Conservation (phyloP, 2,113 vertebrate genomes). For the Chunga burmeisteri region DNA sequence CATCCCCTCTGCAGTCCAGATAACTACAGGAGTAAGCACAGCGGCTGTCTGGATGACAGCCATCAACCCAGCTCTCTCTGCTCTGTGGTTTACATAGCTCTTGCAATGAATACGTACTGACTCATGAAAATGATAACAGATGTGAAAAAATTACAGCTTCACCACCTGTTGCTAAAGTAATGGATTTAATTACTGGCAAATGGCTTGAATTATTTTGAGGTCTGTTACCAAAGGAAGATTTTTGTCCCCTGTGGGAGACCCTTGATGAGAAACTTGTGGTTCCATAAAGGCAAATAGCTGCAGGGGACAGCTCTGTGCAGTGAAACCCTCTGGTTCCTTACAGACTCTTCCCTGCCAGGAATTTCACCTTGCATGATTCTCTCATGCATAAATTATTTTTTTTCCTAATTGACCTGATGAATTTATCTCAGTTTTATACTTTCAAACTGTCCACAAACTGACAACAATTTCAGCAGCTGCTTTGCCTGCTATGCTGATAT, state of each 20-base stretch:
- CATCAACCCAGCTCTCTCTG: neutral
- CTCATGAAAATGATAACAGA: conserved; percentile 34
- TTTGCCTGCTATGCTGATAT: neutral
- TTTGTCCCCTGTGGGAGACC: neutral
- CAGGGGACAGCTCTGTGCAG: neutral
- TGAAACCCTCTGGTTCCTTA: neutral
- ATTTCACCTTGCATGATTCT: neutral
- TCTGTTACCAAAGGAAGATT: neutral
- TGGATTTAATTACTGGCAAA: conserved; percentile 51
- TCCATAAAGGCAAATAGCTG: neutral
- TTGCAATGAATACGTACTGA: neutral
- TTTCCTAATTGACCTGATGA: neutral
- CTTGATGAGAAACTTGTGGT: neutral
- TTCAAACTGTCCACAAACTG: neutral
- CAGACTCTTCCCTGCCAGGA: neutral
- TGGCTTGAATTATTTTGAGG: conserved; percentile 37
- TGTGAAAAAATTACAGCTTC: conserved; percentile 35
- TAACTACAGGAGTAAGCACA: neutral
- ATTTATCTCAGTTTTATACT: neutral
- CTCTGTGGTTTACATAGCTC: neutral
- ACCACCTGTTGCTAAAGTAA: conserved; percentile 40
- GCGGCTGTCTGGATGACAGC: neutral
- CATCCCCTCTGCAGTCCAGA: neutral
- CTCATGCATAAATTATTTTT: neutral
- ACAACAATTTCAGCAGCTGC: neutral